phyloP scores from a whole-genome alignment of 2,888 invertebrate genomes.

The Tachina lurida region DNA sequence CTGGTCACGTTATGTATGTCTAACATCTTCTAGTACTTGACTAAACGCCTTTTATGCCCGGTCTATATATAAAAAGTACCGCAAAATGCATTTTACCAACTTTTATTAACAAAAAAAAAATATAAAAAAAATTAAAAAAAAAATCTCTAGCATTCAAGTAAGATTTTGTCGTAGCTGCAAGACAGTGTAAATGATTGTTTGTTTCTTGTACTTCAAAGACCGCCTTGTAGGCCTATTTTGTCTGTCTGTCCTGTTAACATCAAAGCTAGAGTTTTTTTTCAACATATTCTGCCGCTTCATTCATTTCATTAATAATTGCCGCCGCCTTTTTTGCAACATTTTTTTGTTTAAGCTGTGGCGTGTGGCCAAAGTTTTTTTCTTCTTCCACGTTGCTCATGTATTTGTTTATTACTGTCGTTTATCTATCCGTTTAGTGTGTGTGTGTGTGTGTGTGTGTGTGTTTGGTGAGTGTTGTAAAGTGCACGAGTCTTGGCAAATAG shows the following conservation, averaged over 20 bases:
- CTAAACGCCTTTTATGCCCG: conserved; percentile 67
- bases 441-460: neutral
- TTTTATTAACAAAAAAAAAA: conserved; percentile 42
- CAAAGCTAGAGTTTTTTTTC: conserved; percentile 61
- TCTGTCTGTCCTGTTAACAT: conserved; percentile 63
- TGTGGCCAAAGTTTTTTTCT: conserved; percentile 64
- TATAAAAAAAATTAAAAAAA: conserved; percentile 33
- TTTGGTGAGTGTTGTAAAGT: conserved; percentile 7
- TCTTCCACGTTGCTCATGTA: conserved; percentile 34
- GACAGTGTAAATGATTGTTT: neutral
- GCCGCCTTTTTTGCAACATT: conserved; percentile 54
- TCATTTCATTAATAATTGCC: conserved; percentile 71
- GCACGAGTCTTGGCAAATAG: conserved; percentile 44
- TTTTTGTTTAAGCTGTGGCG: conserved; percentile 59
- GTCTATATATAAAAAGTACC: conserved; percentile 54
- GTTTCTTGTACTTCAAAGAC: conserved; percentile 65
- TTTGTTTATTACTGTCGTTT: conserved; percentile 48
- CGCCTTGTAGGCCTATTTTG: conserved; percentile 69
- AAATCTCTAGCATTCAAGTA: conserved; percentile 42
- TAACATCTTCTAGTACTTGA: conserved; percentile 50
- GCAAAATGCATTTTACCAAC: conserved; percentile 64
- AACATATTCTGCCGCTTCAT: conserved; percentile 42
- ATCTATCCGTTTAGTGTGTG: conserved; percentile 8
- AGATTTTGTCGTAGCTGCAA: conserved; percentile 35
- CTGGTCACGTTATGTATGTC: too few species aligned